Evolutionary conservation across 2,113 vertebrate species (phyloP).

Genomic region (Centrocercus urophasianus): DNA sequence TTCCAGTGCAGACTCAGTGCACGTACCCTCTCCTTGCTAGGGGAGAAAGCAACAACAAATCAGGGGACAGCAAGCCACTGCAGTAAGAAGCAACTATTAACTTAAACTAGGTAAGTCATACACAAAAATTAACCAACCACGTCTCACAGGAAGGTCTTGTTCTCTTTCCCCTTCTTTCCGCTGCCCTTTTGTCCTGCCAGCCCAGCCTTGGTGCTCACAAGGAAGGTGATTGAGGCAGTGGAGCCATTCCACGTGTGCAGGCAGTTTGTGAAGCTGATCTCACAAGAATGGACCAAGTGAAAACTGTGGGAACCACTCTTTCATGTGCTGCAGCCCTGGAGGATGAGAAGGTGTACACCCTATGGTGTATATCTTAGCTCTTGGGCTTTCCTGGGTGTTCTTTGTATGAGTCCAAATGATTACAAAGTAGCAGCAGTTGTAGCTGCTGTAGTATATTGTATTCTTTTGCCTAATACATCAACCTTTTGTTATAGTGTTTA

Average conservation of each 20-base stretch:
- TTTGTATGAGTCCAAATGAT: background rate
- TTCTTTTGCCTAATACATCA: background rate
- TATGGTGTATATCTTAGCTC: fast-evolving
- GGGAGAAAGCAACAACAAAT: background rate
- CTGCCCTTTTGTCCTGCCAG: background rate
- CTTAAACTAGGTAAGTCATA: background rate
- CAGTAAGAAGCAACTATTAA: background rate
- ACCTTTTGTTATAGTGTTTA: background rate
- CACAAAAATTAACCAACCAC: background rate
- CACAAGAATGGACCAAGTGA: background rate
- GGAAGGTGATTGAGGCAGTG: fast-evolving
- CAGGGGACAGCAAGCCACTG: background rate
- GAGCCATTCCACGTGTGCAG: background rate
- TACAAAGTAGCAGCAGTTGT: background rate
- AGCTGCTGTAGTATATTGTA: background rate
- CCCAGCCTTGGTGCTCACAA: fast-evolving
- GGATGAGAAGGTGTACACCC: fast-evolving
- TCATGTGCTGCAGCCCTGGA: fast-evolving
- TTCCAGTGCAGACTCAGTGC: background rate
- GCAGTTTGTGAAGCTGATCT: background rate
- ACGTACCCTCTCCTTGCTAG: fast-evolving
- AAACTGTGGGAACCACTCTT: fast-evolving
- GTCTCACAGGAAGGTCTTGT: background rate
- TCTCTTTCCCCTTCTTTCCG: background rate
- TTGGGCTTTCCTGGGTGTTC: background rate